Percentiles rank a stretch among this genome's conserved stretches.
Evolutionary conservation across 2,797 vertebrate species (phyloP).

Genomic region (Columba guinea): DNA sequence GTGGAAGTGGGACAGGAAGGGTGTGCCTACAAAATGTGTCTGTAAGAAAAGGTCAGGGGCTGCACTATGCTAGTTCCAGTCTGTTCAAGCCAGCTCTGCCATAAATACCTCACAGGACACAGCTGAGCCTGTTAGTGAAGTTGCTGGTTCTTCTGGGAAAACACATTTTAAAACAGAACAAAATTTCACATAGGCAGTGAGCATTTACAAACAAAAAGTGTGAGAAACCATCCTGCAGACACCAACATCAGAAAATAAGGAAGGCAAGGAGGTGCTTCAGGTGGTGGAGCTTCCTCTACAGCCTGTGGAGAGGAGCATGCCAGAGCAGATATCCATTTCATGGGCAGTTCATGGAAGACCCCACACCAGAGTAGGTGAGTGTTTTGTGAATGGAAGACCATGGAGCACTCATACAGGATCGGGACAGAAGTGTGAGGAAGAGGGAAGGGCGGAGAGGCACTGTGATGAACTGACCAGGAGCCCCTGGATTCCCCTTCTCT

Average conservation of each 20-base stretch:
- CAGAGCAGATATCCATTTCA: rapidly evolving
- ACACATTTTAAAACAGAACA: not conserved
- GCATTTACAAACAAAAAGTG: not conserved
- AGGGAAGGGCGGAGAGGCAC: not conserved
- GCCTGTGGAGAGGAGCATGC: too few species aligned
- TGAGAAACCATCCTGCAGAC: not conserved
- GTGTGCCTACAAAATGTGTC: not conserved
- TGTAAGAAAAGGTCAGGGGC: not conserved
- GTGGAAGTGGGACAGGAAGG: too few species aligned
- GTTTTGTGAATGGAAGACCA: not conserved
- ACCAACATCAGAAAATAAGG: not conserved
- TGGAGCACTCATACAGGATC: not conserved
- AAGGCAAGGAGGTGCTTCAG: not conserved
- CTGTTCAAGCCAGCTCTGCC: not conserved
- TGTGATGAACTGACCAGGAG: not conserved
- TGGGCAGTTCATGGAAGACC: not conserved
- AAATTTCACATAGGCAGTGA: not conserved
- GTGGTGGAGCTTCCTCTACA: not conserved
- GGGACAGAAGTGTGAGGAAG: not conserved
- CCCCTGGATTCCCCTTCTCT: rapidly evolving
- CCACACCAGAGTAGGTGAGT: not conserved
- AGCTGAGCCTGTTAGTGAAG: not conserved
- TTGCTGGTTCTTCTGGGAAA: not conserved
- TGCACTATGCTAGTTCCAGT: not conserved
- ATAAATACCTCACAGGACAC: too few species aligned